phyloP scores from a whole-genome alignment of 2,113 vertebrate species.

The Erythrocercus mccallii region DNA sequence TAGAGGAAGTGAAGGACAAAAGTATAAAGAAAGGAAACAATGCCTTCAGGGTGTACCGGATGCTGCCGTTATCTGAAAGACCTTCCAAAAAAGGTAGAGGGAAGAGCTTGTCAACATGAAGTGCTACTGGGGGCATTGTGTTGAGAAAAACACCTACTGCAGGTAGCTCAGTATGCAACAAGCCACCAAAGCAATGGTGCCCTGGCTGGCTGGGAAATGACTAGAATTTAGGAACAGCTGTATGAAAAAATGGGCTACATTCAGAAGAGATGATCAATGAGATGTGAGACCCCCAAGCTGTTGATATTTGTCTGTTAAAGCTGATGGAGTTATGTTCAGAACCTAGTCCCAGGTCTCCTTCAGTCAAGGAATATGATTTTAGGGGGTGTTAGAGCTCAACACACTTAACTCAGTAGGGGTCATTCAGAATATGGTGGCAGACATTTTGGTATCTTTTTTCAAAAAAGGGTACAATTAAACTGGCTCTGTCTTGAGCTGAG shows the following conservation, averaged over 20 bases:
- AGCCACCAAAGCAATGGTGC: neutral
- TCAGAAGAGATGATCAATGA: neutral
- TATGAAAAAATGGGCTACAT: neutral
- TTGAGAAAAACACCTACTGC: neutral
- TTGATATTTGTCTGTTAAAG: neutral
- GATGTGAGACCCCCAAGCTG: neutral
- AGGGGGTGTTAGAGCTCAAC: neutral
- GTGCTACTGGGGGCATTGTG: neutral
- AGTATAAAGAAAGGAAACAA: constrained; percentile 98
- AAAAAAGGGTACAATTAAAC: neutral
- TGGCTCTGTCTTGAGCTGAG: neutral
- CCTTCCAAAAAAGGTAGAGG: constrained; percentile 88
- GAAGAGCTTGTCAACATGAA: neutral
- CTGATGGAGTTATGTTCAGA: neutral
- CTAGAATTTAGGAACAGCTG: neutral
- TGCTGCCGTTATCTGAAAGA: constrained; percentile 88
- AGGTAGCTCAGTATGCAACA: neutral
- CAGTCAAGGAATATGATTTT: neutral
- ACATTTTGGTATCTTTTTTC: neutral
- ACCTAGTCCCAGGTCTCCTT: neutral
- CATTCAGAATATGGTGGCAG: neutral
- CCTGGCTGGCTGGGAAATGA: neutral
- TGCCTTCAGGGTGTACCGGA: constrained; percentile 95
- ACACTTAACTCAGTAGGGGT: neutral
- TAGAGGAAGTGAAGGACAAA: constrained; percentile 90